Evolutionary conservation across 2,797 vertebrate genomes (phyloP), one percentile per base, ranked within the genome.

Genomic region (Lateolabrax maculatus): DNA sequence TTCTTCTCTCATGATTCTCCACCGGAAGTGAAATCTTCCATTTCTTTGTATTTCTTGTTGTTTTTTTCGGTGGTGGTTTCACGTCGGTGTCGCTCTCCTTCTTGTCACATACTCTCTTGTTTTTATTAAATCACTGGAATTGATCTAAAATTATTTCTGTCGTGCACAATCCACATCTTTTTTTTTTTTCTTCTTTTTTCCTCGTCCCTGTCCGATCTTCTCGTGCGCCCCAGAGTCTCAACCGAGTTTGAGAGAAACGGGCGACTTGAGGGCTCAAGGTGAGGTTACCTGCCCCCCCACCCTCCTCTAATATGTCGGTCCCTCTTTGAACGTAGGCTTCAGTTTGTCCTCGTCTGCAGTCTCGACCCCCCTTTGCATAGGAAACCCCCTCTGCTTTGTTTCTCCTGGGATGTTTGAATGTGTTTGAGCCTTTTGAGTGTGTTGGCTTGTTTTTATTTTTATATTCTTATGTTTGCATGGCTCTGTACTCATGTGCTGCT

Each of bases 201-300:
- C 62, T 83, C 80, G 93, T 94, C 79, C 95, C 84, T 93, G 91
- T 95, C 93, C 84, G 94, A 93, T 94, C 94, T 94, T 92, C 93
- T 95, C 95, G 27, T 63, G 80, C 70, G 37, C 76, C 77, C 92
- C 93, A 98, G 97, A 99, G 98, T 99, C 95, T 98, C 98, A 90
- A 96, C 96, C 94, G 97, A 99, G 95, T 97, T 97, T 98, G 98
- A 99, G 95, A 97, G 98, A 98, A 99, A 97, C 97, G 96, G 97
- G 97, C 97, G 98, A 98, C 97, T 96, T 98, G 97, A 99, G 97
- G 97, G 98, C 96, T 98, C 98, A 96, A 99, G 98, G 98, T 99
- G 98, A 99, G 98, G 84, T 76, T 75, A 46, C 41, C 61, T 53
- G n/a, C 7, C 29, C 73, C 31, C 31, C 1, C 25, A 44, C 21